A percentile compares a stretch with the other conserved stretches of the same genome.
Conservation (phyloP, 2,797 vertebrate genomes). For the Aplochiton taeniatus region DNA sequence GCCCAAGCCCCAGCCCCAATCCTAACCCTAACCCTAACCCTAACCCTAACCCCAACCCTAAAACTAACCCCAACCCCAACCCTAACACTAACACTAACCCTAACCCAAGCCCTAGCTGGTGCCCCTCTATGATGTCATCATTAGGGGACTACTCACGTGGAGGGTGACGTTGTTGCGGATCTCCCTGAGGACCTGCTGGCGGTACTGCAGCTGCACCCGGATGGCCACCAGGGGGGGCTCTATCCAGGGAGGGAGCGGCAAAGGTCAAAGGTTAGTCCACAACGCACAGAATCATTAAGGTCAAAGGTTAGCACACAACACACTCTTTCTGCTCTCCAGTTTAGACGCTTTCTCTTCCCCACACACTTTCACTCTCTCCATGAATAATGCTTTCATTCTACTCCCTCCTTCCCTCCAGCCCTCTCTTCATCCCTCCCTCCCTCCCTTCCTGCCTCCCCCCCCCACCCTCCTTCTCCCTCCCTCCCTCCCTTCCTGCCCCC, state of each 20-base stretch:
- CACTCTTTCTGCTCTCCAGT: too few species aligned
- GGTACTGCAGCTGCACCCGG: conserved; percentile 83
- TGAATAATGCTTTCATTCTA: background rate
- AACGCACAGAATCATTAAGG: too few species aligned
- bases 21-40: too few species aligned
- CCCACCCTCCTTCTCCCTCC: background rate
- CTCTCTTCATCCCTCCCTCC: background rate
- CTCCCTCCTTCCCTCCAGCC: background rate
- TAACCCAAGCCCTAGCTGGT: too few species aligned
- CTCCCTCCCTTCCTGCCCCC: background rate
- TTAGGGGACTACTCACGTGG: conserved; percentile 77
- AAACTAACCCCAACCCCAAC: too few species aligned
- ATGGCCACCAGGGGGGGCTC: conserved; percentile 77
- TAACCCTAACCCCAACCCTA: too few species aligned
- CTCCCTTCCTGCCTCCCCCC: too few species aligned
- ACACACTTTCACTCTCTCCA: too few species aligned
- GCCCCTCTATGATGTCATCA: background rate
- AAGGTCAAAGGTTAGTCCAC: background rate
- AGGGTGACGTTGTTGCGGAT: conserved; percentile 83
- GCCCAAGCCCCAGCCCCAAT: too few species aligned
- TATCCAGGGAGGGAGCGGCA: conserved; percentile 43
- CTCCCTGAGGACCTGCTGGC: conserved; percentile 83
- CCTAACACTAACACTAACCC: too few species aligned
- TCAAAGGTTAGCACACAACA: too few species aligned
- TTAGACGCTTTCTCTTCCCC: too few species aligned